Percentiles rank a stretch among this genome's conserved stretches.
Conservation (phyloP, 2,888 invertebrate genomes). For the Parascotia fuliginaria region DNA sequence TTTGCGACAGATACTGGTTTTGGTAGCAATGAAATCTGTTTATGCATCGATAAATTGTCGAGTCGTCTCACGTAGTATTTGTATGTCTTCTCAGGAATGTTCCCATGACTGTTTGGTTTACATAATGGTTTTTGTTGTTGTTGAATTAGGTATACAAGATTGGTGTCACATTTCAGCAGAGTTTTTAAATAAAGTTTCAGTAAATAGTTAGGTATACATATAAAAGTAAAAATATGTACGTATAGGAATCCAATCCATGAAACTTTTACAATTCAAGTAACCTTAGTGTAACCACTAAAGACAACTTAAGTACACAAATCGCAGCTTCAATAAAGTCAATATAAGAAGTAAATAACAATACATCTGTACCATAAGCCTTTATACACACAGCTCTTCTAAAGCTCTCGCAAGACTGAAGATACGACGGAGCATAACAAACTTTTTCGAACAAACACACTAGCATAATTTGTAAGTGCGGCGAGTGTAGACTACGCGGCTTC, state of each 20-base stretch:
- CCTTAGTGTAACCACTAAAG: no score
- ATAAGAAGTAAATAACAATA: conserved; percentile 24
- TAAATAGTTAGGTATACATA: no score
- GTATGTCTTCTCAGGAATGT: conserved; percentile 10
- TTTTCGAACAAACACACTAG: conserved; percentile 28
- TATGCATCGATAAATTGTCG: neutral
- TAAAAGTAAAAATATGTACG: no score
- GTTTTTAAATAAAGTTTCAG: no score
- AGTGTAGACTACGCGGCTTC: conserved; percentile 5
- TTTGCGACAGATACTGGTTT: no score
- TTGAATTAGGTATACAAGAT: neutral
- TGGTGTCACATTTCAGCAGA: no score
- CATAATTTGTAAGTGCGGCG: conserved; percentile 26
- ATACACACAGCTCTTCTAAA: conserved; percentile 19
- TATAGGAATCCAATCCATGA: no score
- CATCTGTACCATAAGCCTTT: conserved; percentile 23
- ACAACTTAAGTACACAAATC: no score
- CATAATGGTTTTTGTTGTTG: conserved; percentile 15
- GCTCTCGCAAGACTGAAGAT: conserved; percentile 18
- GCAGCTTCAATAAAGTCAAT: conserved; percentile 9
- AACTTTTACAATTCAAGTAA: no score
- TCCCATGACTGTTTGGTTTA: conserved; percentile 30
- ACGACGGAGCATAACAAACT: conserved; percentile 20
- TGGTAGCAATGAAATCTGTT: neutral
- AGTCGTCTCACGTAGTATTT: neutral